A percentile compares a stretch with the other conserved stretches of the same genome.
Evolutionary conservation across 2,888 invertebrate species (phyloP).

Genomic region (Eupithecia subumbrata): DNA sequence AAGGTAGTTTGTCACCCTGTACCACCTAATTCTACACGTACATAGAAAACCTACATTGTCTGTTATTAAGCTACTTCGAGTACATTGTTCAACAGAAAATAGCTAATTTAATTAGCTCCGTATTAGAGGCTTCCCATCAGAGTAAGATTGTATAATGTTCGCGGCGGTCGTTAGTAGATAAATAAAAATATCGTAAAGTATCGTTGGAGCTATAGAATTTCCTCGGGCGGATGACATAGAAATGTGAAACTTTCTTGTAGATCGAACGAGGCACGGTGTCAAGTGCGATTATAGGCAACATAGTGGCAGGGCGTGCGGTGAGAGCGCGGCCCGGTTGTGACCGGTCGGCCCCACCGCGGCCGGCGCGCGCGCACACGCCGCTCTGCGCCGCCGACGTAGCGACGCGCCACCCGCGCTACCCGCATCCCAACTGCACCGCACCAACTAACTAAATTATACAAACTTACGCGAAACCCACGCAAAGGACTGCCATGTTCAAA

Average conservation of each 20-base stretch:
- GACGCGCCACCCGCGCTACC: conserved; percentile 74
- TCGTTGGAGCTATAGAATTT: conserved; percentile 51
- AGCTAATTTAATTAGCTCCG: conserved; percentile 74
- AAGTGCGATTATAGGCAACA: conserved; percentile 79
- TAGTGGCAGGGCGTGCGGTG: conserved; percentile 69
- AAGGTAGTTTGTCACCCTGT: neutral
- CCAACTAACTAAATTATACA: conserved; percentile 56
- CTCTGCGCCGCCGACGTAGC: conserved; percentile 80
- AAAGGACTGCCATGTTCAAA: conserved; percentile 66
- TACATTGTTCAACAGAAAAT: conserved; percentile 55
- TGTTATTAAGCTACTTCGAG: neutral
- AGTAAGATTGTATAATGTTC: conserved; percentile 34
- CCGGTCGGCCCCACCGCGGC: conserved; percentile 80
- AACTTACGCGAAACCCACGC: conserved; percentile 59
- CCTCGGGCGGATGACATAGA: conserved; percentile 69
- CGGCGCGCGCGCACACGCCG: conserved; percentile 73
- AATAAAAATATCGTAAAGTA: conserved; percentile 47
- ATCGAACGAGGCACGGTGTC: conserved; percentile 77
- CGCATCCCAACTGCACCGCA: conserved; percentile 53
- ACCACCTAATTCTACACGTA: neutral
- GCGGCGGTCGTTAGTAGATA: conserved; percentile 48
- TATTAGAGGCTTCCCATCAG: conserved; percentile 59
- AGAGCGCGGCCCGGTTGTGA: conserved; percentile 82
- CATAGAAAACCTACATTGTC: conserved; percentile 39
- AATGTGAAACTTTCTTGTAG: conserved; percentile 81